A percentile compares a stretch with the other conserved stretches of the same genome.
These are phyloP conservation scores for Uromys caudimaculatus DNA, from an alignment of 2,797 vertebrate genomes.

Conservation along the genomic window DNA sequence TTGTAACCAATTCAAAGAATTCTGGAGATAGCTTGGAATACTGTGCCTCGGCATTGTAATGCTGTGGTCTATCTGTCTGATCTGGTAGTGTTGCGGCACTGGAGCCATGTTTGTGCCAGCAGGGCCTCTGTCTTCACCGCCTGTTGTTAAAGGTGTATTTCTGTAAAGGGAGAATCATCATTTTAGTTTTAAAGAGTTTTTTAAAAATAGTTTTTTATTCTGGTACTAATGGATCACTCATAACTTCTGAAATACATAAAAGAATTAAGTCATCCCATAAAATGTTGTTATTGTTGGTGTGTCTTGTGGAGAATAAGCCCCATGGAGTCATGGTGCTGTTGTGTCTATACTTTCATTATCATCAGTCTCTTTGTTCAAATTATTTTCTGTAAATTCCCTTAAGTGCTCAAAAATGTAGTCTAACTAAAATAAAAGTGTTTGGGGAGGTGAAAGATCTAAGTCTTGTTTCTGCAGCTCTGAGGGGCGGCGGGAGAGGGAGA, in stretches of 20 bases:
- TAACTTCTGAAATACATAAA: constrained; percentile 63
- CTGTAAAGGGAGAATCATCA: constrained; percentile 25
- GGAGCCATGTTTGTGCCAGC: neutral
- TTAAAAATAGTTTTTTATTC: constrained; percentile 59
- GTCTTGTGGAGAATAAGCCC: constrained; percentile 9
- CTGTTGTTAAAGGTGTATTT: constrained; percentile 20
- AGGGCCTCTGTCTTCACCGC: neutral
- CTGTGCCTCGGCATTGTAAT: too few species aligned
- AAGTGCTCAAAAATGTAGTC: neutral
- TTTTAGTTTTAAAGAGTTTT: constrained; percentile 50
- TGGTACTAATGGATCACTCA: constrained; percentile 41
- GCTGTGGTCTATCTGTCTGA: neutral
- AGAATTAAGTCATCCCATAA: constrained; percentile 57
- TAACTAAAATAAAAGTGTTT: neutral
- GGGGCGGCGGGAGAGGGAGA: neutral
- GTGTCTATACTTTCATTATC: constrained; percentile 46
- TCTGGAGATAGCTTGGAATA: too few species aligned
- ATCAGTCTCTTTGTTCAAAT: constrained; percentile 39
- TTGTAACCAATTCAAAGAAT: neutral
- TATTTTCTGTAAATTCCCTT: constrained; percentile 40
- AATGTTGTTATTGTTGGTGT: constrained; percentile 65
- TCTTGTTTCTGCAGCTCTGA: neutral
- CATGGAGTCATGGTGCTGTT: neutral
- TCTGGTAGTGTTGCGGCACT: too few species aligned
- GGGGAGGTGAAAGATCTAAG: neutral